These are phyloP conservation scores for Thaumetopoea pityocampa DNA, from an alignment of 1,140 invertebrate genomes.

Conservation along the genomic window DNA sequence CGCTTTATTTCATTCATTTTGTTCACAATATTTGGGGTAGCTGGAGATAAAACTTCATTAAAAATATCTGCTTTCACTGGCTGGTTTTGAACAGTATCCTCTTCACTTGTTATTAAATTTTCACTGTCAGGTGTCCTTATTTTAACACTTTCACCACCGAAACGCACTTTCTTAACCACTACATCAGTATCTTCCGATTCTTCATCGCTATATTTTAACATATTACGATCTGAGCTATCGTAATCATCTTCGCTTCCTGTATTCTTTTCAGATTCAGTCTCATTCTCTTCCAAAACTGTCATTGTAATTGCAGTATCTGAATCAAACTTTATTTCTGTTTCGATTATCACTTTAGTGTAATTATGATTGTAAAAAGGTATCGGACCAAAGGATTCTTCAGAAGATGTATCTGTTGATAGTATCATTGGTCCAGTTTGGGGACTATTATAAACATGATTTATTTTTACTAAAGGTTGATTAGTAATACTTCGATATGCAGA, in stretches of 20 bases:
- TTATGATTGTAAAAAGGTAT: slow-evolving; percentile 51
- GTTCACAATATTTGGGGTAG: slow-evolving; percentile 41
- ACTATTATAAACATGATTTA: slow-evolving; percentile 54
- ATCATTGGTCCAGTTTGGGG: slow-evolving; percentile 36
- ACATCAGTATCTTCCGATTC: slow-evolving; percentile 76
- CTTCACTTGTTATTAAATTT: slow-evolving; percentile 73
- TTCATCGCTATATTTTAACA: slow-evolving; percentile 77
- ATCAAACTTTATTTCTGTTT: slow-evolving; percentile 88
- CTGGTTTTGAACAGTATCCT: slow-evolving; percentile 44
- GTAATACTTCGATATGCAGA: slow-evolving; percentile 31
- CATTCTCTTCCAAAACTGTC: slow-evolving; percentile 85
- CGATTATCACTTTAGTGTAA: slow-evolving; percentile 81
- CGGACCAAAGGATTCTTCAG: slow-evolving; percentile 52
- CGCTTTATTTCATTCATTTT: slow-evolving; percentile 58
- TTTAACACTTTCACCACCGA: slow-evolving; percentile 89
- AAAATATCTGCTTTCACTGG: slow-evolving; percentile 31
- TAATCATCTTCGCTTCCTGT: slow-evolving; percentile 71
- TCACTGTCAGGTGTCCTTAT: slow-evolving; percentile 89
- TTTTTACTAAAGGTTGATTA: slow-evolving; percentile 44
- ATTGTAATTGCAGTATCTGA: slow-evolving; percentile 86
- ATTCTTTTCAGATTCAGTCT: slow-evolving; percentile 61
- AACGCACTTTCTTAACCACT: slow-evolving; percentile 82
- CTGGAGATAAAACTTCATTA: slow-evolving; percentile 27
- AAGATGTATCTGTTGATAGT: slow-evolving; percentile 58
- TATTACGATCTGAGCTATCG: slow-evolving; percentile 61